Evolutionary conservation across 2,797 vertebrate genomes (phyloP), one percentile per base, ranked within the genome.

Genomic region (Xyrichtys novacula): DNA sequence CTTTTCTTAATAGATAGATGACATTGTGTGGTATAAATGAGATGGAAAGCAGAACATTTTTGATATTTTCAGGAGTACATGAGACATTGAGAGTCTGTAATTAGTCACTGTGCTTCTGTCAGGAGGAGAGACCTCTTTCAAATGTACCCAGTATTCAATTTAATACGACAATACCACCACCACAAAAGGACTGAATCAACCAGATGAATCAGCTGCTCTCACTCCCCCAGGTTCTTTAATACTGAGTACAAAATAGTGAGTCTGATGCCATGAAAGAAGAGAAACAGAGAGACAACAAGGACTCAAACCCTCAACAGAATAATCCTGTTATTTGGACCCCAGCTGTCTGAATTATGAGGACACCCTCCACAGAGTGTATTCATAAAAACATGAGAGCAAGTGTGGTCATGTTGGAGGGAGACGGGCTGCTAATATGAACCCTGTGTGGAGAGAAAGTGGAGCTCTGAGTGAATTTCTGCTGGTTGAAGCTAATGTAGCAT

Each of bases 401-500:
- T 43, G 42, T 49, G 66, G 60, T 80, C 80, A 61, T 71, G 80
- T 81, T 52, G 28, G 64, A 72, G 39, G 20, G 14, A 43, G 20
- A 55, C 49, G 47, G 64, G 65, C 76, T 80, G 84, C 73, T 80
- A 81, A 74, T 54, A 50, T 44, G 19, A 15, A 47, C 73, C 57
- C 69, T 74, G 57, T 63, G 55, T 71, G 80, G 73, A 3, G 63
- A 71, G 61, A 70, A 81, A 67, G 55, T 47, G 44, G 54, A 67
- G 65, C 23, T 56, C 63, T 71, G 75, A 78, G 65, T 46, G 80
- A 81, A 69, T 28, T 68, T 83, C 50, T 50, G 10, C 63, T 46
- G 55, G 67, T 57, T 28, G 68, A 1, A 62, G 62, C 76, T 85
- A 84, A 90, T 89, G 86, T 87, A 78, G 85, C 88, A 80, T 52